Percentiles rank a stretch among this genome's conserved stretches.
Conservation (phyloP, 2,888 invertebrate species). For the Stegana nigrithorax region DNA sequence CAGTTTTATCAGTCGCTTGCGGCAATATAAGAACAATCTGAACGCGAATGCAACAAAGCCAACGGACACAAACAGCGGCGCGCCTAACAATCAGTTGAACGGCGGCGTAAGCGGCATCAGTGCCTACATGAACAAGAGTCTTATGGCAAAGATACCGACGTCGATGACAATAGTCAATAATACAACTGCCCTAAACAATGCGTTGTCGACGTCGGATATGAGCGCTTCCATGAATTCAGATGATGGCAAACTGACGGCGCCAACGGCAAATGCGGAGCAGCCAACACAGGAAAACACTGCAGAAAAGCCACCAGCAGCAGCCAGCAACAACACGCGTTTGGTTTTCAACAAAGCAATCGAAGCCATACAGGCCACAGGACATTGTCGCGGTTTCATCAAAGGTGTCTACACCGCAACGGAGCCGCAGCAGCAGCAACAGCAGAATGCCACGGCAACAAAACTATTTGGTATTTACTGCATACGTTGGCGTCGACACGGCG, state of each 20-base stretch:
- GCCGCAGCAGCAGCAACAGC: conserved; percentile 24
- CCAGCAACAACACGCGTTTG: conserved; percentile 45
- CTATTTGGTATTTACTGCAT: conserved; percentile 67
- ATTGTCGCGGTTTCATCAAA: conserved; percentile 65
- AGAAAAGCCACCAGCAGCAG: conserved; percentile 7
- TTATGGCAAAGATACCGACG: conserved; percentile 63
- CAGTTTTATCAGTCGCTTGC: conserved; percentile 40
- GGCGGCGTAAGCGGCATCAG: conserved; percentile 13
- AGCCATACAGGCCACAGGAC: conserved; percentile 65
- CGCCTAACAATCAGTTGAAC: too few species aligned
- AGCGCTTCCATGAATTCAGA: conserved; percentile 57
- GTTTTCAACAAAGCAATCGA: conserved; percentile 65
- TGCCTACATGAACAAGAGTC: conserved; percentile 56
- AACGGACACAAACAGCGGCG: too few species aligned
- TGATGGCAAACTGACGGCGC: conserved; percentile 56
- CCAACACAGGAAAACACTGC: conserved; percentile 26
- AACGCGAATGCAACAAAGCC: neutral
- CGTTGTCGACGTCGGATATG: conserved; percentile 53
- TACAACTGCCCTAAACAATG: conserved; percentile 40
- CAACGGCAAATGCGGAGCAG: conserved; percentile 21
- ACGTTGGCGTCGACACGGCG: conserved; percentile 64
- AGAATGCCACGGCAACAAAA: conserved; percentile 18
- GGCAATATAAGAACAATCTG: conserved; percentile 18
- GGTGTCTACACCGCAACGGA: conserved; percentile 51
- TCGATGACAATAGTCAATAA: conserved; percentile 67